phyloP scores from a whole-genome alignment of 2,797 vertebrate genomes.

The Hipposideros larvatus region DNA sequence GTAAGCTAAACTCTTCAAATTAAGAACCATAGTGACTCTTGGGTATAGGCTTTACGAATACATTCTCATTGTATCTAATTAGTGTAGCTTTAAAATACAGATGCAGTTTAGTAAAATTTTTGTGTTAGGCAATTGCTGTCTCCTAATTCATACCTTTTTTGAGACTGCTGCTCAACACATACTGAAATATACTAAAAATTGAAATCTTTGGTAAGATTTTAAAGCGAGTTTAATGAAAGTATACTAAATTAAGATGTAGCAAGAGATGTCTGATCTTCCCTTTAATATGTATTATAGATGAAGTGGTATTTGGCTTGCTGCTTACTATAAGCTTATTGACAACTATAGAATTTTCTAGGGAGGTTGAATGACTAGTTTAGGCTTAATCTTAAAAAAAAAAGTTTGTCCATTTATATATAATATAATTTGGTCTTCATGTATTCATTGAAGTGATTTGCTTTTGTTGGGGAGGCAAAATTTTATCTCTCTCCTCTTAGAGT shows the following conservation, averaged over 20 bases:
- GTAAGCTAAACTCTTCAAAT: slow-evolving; percentile 36
- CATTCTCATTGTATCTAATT: neutral
- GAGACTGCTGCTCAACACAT: neutral
- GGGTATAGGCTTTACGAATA: neutral
- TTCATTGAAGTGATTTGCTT: neutral
- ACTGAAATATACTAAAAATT: neutral
- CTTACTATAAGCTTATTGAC: neutral
- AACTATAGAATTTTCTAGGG: neutral
- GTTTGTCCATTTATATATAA: neutral
- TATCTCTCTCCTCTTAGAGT: neutral
- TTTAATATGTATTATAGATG: neutral
- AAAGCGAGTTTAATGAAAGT: neutral
- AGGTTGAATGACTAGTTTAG: neutral
- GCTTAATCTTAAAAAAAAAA: neutral
- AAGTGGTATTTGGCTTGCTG: neutral
- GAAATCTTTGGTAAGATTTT: neutral
- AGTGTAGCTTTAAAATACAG: slow-evolving; percentile 35
- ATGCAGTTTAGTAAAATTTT: neutral
- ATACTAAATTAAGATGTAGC: slow-evolving; percentile 1
- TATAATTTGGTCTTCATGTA: neutral
- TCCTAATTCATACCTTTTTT: slow-evolving; percentile 1
- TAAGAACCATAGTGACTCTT: neutral
- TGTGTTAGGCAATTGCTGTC: neutral
- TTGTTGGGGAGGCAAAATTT: neutral
- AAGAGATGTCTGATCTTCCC: neutral